Percentiles rank a stretch among this genome's conserved stretches.
Evolutionary conservation across 2,888 invertebrate species (phyloP).

Genomic region (Athalia rosae): DNA sequence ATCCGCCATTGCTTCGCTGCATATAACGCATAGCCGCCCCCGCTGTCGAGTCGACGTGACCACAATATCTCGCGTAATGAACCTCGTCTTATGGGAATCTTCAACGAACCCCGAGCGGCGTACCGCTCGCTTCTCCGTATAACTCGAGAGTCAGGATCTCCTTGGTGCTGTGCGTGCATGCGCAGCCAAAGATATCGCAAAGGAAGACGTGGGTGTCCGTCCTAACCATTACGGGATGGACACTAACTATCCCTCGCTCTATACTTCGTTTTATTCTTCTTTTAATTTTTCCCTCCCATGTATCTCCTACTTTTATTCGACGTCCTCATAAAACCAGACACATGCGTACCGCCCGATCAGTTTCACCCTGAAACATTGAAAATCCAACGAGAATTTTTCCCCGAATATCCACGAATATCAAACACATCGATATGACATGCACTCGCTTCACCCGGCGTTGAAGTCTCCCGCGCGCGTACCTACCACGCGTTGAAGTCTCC

Average conservation of each 20-base stretch:
- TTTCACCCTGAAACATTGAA: neutral
- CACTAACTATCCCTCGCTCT: neutral
- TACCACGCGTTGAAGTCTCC: no score
- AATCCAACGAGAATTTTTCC: neutral
- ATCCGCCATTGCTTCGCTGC: slow-evolving; percentile 60
- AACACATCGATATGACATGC: neutral
- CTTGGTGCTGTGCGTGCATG: slow-evolving; percentile 20
- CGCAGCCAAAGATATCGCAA: slow-evolving; percentile 10
- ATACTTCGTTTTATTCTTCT: slow-evolving; percentile 7
- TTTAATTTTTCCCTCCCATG: neutral
- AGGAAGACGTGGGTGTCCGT: slow-evolving; percentile 35
- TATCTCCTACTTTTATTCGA: neutral
- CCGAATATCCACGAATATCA: neutral
- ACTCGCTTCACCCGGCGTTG: neutral
- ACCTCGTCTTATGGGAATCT: slow-evolving; percentile 52
- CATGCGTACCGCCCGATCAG: neutral
- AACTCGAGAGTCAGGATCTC: neutral
- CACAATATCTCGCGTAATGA: slow-evolving; percentile 65
- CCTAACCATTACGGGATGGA: slow-evolving; percentile 8
- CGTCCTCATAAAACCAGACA: neutral
- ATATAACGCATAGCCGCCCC: slow-evolving; percentile 56
- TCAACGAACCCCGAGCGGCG: slow-evolving; percentile 3
- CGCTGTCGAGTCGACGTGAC: slow-evolving; percentile 61
- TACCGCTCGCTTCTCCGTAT: no score
- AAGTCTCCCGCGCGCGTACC: neutral